Evolutionary conservation across 2,113 vertebrate species (phyloP).

Genomic region (Anser brachyrhynchus): DNA sequence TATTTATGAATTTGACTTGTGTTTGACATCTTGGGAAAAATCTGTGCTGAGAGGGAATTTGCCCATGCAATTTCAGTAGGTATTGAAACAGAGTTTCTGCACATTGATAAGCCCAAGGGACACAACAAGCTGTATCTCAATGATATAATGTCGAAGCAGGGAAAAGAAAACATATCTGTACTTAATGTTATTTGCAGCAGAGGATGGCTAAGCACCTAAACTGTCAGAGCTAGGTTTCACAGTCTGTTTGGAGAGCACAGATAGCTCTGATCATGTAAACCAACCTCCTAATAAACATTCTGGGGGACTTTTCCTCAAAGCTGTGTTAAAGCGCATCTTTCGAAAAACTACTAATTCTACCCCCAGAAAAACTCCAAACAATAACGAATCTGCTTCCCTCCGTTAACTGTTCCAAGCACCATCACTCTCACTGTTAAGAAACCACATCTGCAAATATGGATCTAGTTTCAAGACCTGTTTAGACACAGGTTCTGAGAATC

Average conservation of each 20-base stretch:
- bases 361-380: not conserved
- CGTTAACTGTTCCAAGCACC: not conserved
- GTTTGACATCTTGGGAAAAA: not conserved
- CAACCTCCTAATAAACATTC: not conserved
- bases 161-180: not conserved
- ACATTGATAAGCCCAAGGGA: not conserved
- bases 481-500: not conserved
- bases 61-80: not conserved
- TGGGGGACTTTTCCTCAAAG: not conserved
- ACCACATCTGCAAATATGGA: not conserved
- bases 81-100: not conserved
- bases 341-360: not conserved
- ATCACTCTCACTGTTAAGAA: not conserved
- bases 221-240: not conserved
- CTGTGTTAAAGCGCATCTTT: not conserved
- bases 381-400: not conserved
- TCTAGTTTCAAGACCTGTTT: not conserved
- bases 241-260: not conserved
- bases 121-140: not conserved
- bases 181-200: not conserved
- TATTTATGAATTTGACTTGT: not conserved
- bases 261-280: not conserved
- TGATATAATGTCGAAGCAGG: not conserved
- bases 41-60: accelerated
- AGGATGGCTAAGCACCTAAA: not conserved